A percentile compares a stretch with the other conserved stretches of the same genome.
phyloP scores from a whole-genome alignment of 1,140 invertebrate genomes.

The Tribolium madens region DNA sequence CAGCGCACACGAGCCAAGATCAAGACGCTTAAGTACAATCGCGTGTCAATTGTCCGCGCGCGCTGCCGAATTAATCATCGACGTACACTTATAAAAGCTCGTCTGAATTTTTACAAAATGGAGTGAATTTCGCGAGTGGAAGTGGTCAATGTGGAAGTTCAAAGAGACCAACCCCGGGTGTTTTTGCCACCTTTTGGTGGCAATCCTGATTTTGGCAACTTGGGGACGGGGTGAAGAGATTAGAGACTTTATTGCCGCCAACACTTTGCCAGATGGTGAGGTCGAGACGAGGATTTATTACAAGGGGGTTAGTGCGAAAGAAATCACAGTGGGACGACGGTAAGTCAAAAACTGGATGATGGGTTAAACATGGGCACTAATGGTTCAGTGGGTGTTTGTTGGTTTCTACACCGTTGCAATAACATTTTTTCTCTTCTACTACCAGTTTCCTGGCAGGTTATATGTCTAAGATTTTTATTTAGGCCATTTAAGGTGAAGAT shows the following conservation, averaged over 20 bases:
- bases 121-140: background rate
- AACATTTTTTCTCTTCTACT: background rate
- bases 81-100: conserved; percentile 22
- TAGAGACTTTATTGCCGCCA: conserved; percentile 72
- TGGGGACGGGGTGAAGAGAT: conserved; percentile 57
- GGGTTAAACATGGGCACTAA: background rate
- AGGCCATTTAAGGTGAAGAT: background rate
- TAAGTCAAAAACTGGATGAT: conserved; percentile 60
- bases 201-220: conserved; percentile 18
- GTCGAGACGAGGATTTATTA: conserved; percentile 72
- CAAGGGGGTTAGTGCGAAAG: conserved; percentile 73
- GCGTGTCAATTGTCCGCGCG: conserved; percentile 2
- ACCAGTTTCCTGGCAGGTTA: background rate
- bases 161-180: conserved; percentile 53
- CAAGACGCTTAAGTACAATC: conserved; percentile 41
- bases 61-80: background rate
- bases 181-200: conserved; percentile 56
- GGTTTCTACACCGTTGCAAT: background rate
- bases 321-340: conserved; percentile 71
- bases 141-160: conserved; percentile 51
- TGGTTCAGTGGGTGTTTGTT: background rate
- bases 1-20: conserved; percentile 48
- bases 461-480: background rate
- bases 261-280: conserved; percentile 73
- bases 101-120: background rate